Percentiles rank a stretch among this genome's conserved stretches.
Evolutionary conservation across 2,888 invertebrate genomes (phyloP).

Genomic region (Athrips mouffetella): DNA sequence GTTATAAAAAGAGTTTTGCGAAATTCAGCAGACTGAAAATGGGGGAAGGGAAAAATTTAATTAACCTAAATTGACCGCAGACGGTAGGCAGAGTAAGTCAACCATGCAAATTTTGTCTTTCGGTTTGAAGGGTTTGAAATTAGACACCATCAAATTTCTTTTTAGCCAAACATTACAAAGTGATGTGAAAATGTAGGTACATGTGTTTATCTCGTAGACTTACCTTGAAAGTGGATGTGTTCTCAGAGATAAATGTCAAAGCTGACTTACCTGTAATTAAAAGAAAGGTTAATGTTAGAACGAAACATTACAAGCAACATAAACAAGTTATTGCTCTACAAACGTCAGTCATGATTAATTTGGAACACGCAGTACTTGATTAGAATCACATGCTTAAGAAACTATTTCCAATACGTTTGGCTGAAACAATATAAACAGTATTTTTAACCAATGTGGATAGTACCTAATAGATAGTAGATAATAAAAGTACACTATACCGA

Average conservation of each 20-base stretch:
- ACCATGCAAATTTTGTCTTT: slow-evolving; percentile 11
- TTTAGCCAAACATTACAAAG: too few species aligned
- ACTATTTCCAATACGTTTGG: too few species aligned
- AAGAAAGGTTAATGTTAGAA: slow-evolving; percentile 7
- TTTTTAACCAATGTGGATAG: too few species aligned
- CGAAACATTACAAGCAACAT: not conserved
- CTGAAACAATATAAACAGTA: too few species aligned
- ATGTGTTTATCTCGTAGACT: not conserved
- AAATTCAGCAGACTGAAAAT: slow-evolving; percentile 17
- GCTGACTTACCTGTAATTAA: slow-evolving; percentile 20
- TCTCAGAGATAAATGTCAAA: not conserved
- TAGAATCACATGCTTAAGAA: not conserved
- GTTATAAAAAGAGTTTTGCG: slow-evolving; percentile 2
- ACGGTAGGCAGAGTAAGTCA: slow-evolving; percentile 8
- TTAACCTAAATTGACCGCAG: slow-evolving; percentile 13
- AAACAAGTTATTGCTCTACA: slow-evolving; percentile 3
- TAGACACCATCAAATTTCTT: too few species aligned
- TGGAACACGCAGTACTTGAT: not conserved
- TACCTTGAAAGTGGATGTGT: not conserved
- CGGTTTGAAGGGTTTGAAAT: too few species aligned
- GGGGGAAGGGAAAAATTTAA: slow-evolving; percentile 13
- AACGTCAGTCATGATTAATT: slow-evolving; percentile 15
- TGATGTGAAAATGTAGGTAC: slow-evolving; percentile 1
- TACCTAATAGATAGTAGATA: too few species aligned
- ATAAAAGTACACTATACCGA: too few species aligned